Conservation (phyloP, 2,888 invertebrate genomes). For the Dusona sp. region DNA sequence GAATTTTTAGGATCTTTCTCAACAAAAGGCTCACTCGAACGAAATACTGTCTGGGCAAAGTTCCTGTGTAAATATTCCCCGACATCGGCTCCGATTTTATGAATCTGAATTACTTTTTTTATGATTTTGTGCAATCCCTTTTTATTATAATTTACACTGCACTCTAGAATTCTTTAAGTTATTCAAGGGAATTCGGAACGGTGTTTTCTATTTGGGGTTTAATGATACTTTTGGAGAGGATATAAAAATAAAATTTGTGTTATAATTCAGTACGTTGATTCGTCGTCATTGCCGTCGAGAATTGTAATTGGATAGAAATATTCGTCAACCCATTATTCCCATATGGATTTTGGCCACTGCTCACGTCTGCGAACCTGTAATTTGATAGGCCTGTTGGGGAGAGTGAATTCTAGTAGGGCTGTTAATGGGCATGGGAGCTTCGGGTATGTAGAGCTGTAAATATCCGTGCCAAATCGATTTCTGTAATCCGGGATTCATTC, state of each 20-base stretch:
- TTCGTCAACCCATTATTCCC: slow-evolving; percentile 4
- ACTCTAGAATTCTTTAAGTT: background rate
- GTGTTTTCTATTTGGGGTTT: background rate
- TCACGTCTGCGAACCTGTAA: slow-evolving; percentile 15
- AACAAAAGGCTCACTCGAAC: background rate
- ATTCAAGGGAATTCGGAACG: background rate
- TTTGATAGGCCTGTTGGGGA: slow-evolving; percentile 1
- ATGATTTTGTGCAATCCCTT: background rate
- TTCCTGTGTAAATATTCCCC: background rate
- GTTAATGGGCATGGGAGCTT: slow-evolving; percentile 4
- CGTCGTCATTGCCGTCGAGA: background rate
- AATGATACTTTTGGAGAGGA: background rate
- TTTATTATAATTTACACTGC: background rate
- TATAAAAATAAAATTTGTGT: background rate
- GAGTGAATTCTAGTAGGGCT: slow-evolving; percentile 5
- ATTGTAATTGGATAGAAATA: slow-evolving; percentile 11
- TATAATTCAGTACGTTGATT: background rate
- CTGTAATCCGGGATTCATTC: slow-evolving; percentile 11
- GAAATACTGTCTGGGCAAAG: background rate
- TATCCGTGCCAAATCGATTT: slow-evolving; percentile 6
- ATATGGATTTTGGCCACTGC: slow-evolving; percentile 15
- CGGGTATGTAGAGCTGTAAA: slow-evolving; percentile 15
- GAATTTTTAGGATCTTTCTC: slow-evolving; percentile 1
- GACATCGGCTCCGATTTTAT: slow-evolving; percentile 3
- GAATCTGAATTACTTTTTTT: background rate